These are phyloP conservation scores for Morone chrysops DNA, from an alignment of 2,113 vertebrate genomes.

Conservation along the genomic window DNA sequence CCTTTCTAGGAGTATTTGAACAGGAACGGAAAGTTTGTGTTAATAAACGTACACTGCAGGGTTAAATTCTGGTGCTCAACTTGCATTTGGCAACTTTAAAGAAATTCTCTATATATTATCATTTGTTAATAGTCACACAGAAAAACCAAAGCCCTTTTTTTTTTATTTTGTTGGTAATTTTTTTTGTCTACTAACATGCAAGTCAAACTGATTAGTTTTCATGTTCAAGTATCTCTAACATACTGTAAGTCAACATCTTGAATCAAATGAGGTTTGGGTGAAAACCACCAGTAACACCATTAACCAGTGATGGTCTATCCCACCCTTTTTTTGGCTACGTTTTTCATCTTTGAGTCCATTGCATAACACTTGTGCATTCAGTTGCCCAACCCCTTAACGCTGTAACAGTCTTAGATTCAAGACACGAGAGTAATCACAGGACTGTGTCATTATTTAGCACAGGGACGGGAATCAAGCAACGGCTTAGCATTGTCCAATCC, in stretches of 20 bases:
- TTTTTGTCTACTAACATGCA: neutral
- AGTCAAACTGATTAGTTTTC: neutral
- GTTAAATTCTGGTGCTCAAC: neutral
- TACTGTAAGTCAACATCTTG: neutral
- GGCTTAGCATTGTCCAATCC: too few species aligned
- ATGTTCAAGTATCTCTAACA: slow-evolving; percentile 26
- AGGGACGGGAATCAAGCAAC: too few species aligned
- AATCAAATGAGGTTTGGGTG: neutral
- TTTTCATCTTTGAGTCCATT: neutral
- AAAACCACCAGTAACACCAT: neutral
- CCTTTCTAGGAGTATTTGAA: neutral
- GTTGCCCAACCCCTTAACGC: too few species aligned
- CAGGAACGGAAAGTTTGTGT: neutral
- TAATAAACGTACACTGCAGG: neutral
- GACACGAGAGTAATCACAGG: neutral
- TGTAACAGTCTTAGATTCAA: neutral
- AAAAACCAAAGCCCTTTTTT: neutral
- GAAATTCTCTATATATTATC: neutral
- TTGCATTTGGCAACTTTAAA: neutral
- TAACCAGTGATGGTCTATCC: neutral
- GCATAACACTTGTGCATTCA: neutral
- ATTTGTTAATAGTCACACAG: neutral
- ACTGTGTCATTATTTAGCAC: neutral
- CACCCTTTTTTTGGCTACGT: neutral
- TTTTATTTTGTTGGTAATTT: neutral